phyloP scores from a whole-genome alignment of 2,888 invertebrate species.

The Plebejus anna region DNA sequence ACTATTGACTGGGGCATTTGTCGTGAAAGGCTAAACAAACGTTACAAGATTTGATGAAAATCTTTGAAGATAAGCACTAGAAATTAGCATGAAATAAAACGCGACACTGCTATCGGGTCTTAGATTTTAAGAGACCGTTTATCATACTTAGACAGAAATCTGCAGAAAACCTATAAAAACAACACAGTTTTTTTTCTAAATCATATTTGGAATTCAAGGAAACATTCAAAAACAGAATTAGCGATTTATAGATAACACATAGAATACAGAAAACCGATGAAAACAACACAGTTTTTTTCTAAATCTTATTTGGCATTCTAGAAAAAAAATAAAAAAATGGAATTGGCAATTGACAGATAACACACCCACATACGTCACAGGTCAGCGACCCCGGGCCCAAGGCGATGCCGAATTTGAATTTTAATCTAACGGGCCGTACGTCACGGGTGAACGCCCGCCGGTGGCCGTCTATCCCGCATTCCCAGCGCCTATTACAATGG shows the following conservation, averaged over 20 bases:
- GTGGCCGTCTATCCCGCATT: conserved; percentile 52
- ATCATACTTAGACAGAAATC: too few species aligned
- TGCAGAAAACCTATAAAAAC: background rate
- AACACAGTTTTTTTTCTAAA: background rate
- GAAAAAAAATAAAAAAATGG: conserved; percentile 6
- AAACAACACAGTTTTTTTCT: background rate
- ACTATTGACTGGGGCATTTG: too few species aligned
- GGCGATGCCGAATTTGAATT: conserved; percentile 68
- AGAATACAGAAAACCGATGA: too few species aligned
- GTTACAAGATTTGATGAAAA: background rate
- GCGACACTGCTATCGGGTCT: too few species aligned
- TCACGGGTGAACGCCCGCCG: conserved; percentile 63
- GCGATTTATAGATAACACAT: conserved; percentile 38
- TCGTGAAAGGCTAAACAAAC: background rate
- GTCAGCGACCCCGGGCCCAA: conserved; percentile 48
- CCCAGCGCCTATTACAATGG: conserved; percentile 44
- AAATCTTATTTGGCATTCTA: background rate
- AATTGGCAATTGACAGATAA: conserved; percentile 31
- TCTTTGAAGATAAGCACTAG: background rate
- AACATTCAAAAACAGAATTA: background rate
- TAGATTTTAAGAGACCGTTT: too few species aligned
- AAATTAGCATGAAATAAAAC: background rate
- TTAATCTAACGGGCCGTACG: conserved; percentile 66
- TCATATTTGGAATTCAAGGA: background rate
- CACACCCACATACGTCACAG: conserved; percentile 46